Base-by-base conservation (phyloP, 2,113 vertebrate genomes). In the Damaliscus lunatus region DNA sequence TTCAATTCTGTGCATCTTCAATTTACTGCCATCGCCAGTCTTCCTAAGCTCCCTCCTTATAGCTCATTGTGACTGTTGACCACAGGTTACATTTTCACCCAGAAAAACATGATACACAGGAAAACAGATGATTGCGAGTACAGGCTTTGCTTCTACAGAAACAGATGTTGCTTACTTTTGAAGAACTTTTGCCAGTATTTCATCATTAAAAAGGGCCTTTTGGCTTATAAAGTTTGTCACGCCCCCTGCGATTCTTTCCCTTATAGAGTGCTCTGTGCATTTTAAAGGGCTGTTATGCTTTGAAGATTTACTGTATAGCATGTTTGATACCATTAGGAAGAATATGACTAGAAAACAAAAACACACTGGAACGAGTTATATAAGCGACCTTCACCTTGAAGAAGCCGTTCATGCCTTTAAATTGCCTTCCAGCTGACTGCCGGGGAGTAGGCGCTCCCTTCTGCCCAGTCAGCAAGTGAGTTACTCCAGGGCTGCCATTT, bases 371-470 rank as follows among this genome's bases (percentile, higher is more conserved):
- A 84, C 4, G 53, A 53, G 3, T 85, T 92, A 43, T 12, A 17
- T 23, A 23, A 53, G 15, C 77, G 40, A 53, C 55, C 48, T 93
- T 96, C 62, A 80, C 15, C 82, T 87, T n/a, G 36, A 96, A 89
- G 36, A 95, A 55, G 57, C 53, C 14, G 8, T 21, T 71, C n/a
- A 53, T 13, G 33, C 2, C 33, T 77, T n/a, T 12, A 87, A 21
- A 21, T 43, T 95, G 13, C 8, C 40, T 77, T 95, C 85, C 19
- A 52, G 11, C 46, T 43, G 29, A 17, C 25, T 23, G 10, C 7
- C 1, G 14, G 2, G 23, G 50, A 19, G 55, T 2, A 16, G 33
- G 0, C 1, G 3, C 2, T 8, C 7, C 13, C 21, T 2, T 25
- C 36, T 48, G 55, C 46, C 15, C 23, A 0, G 4, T 10, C 36